phyloP scores from a whole-genome alignment of 2,113 vertebrate species.

The Lophius piscatorius region DNA sequence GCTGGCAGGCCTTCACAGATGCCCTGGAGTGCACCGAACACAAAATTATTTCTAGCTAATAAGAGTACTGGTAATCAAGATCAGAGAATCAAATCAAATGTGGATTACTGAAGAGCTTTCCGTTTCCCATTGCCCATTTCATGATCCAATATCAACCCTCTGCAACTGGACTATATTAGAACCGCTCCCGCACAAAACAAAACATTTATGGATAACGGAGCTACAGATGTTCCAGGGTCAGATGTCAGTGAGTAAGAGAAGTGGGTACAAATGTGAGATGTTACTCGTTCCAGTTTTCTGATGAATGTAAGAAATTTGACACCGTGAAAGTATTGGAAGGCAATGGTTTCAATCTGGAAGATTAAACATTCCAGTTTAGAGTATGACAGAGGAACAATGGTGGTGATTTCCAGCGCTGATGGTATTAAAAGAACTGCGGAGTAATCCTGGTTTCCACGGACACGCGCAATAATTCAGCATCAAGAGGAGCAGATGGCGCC shows the following conservation, averaged over 20 bases:
- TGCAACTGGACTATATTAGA: neutral
- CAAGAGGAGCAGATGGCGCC: conserved; percentile 60
- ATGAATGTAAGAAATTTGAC: no score
- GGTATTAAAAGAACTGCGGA: conserved; percentile 13
- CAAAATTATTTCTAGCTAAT: no score
- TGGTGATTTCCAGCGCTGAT: neutral
- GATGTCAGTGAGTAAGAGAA: neutral
- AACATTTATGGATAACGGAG: neutral
- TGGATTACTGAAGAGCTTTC: no score
- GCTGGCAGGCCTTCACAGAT: no score
- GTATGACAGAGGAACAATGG: neutral
- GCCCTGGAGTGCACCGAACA: no score
- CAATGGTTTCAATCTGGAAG: neutral
- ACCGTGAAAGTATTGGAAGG: neutral
- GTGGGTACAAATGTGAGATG: neutral
- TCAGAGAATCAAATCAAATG: no score
- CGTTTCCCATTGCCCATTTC: neutral
- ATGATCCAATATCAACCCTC: neutral
- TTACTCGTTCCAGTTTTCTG: neutral
- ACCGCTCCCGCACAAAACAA: neutral
- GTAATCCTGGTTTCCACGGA: conserved; percentile 35
- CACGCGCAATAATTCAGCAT: conserved; percentile 47
- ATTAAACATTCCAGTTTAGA: neutral
- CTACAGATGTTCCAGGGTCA: no score
- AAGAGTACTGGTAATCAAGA: no score